Conservation (phyloP, 2,113 vertebrate genomes). For the Cnemophilus loriae region DNA sequence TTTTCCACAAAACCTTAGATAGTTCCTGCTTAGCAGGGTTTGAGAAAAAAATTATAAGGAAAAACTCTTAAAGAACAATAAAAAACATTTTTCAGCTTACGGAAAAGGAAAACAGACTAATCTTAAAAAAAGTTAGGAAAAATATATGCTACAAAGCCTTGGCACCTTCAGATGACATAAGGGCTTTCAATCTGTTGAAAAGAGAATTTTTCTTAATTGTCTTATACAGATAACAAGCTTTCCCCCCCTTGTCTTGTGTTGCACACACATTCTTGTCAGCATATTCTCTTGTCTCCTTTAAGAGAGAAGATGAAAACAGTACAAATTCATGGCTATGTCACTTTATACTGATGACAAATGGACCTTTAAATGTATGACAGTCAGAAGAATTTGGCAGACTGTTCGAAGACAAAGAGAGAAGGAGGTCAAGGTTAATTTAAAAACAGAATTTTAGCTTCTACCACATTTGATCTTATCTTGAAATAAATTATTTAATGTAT, state of each 20-base stretch:
- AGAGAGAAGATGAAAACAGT: not conserved
- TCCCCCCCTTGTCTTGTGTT: not conserved
- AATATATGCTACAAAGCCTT: not conserved
- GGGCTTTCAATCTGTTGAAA: not conserved
- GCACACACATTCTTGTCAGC: not conserved
- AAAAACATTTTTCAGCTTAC: not conserved
- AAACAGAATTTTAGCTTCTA: not conserved
- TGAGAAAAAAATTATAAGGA: not conserved
- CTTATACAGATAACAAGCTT: not conserved
- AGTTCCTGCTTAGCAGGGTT: not conserved
- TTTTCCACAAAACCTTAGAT: not conserved
- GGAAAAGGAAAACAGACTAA: not conserved
- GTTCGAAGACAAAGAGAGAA: constrained; percentile 13
- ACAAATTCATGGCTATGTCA: not conserved
- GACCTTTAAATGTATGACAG: not conserved
- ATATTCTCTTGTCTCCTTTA: not conserved
- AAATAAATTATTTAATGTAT: constrained; percentile 10
- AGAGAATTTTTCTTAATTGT: not conserved
- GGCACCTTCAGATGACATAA: not conserved
- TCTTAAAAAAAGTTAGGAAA: not conserved
- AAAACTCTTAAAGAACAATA: not conserved
- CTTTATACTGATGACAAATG: not conserved
- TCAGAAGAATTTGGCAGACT: not conserved
- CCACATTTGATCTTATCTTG: constrained; percentile 1
- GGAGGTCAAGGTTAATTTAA: constrained; percentile 18